These are phyloP conservation scores for Quadriops clusia DNA, from an alignment of 2,888 invertebrate genomes.

Conservation along the genomic window DNA sequence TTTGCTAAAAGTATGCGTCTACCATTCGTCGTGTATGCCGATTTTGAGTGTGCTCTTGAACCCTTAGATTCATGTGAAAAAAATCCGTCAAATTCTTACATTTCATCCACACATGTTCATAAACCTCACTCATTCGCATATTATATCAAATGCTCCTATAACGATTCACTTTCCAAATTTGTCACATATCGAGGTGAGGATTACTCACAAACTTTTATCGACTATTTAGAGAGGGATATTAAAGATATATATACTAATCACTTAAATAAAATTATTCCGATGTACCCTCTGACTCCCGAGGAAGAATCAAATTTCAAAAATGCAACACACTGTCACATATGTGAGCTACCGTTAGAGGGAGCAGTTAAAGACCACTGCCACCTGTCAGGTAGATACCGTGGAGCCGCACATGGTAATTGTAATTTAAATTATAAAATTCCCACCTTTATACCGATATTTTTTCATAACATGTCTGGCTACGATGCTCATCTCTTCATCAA, in stretches of 20 bases:
- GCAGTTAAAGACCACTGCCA: conserved; percentile 12
- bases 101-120: too few relatives aligned
- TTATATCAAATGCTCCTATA: too few relatives aligned
- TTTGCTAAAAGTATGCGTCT: too few relatives aligned
- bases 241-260: conserved; percentile 5
- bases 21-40: too few relatives aligned
- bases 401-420: conserved; percentile 20
- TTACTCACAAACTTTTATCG: conserved; percentile 5
- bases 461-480: conserved; percentile 22
- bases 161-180: too few relatives aligned
- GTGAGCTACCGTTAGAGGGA: conserved; percentile 6
- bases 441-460: conserved; percentile 16
- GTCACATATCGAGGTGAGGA: conserved; percentile 6
- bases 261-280: conserved; percentile 6
- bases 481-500: conserved; percentile 24
- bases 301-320: conserved; percentile 3
- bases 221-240: conserved; percentile 1
- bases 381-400: conserved; percentile 18
- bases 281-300: conserved; percentile 4
- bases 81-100: too few relatives aligned
- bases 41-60: too few relatives aligned
- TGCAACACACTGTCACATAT: conserved; percentile 8
- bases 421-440: conserved; percentile 17
- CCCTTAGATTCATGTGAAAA: too few relatives aligned
- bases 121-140: too few relatives aligned